Conservation (phyloP, 2,113 vertebrate genomes). For the Scytalopus superciliaris region DNA sequence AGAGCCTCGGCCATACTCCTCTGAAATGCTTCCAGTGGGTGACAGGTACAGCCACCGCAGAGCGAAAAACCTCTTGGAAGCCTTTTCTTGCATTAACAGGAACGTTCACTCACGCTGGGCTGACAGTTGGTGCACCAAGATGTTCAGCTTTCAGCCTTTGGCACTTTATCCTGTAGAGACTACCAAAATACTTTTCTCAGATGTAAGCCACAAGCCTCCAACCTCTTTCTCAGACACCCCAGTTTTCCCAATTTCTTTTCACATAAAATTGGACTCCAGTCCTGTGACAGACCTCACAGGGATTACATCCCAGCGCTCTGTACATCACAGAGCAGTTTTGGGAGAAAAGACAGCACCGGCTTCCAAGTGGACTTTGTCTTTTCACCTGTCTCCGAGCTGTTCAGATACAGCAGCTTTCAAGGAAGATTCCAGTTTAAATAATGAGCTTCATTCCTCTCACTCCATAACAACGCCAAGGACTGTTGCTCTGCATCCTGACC, state of each 20-base stretch:
- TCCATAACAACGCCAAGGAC: not conserved
- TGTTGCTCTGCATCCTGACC: constrained; percentile 10
- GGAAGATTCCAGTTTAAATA: constrained; percentile 31
- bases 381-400: constrained; percentile 64
- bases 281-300: constrained; percentile 18
- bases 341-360: not conserved
- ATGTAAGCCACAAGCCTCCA: constrained; percentile 43
- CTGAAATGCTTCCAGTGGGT: constrained; percentile 57
- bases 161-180: constrained; percentile 67
- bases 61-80: constrained; percentile 67
- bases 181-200: constrained; percentile 49
- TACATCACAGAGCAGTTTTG: not conserved
- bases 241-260: constrained; percentile 66
- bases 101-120: constrained; percentile 59
- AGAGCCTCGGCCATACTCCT: constrained; percentile 5
- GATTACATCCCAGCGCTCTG: constrained; percentile 46
- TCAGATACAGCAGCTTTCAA: constrained; percentile 48
- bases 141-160: constrained; percentile 61
- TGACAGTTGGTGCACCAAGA: constrained; percentile 61
- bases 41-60: constrained; percentile 46
- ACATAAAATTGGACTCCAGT: constrained; percentile 49
- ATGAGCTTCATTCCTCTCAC: constrained; percentile 15
- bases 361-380: constrained; percentile 73
- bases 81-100: constrained; percentile 62
- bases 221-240: constrained; percentile 23